Base-by-base conservation (phyloP, 2,113 vertebrate genomes). In the Carollia perspicillata region DNA sequence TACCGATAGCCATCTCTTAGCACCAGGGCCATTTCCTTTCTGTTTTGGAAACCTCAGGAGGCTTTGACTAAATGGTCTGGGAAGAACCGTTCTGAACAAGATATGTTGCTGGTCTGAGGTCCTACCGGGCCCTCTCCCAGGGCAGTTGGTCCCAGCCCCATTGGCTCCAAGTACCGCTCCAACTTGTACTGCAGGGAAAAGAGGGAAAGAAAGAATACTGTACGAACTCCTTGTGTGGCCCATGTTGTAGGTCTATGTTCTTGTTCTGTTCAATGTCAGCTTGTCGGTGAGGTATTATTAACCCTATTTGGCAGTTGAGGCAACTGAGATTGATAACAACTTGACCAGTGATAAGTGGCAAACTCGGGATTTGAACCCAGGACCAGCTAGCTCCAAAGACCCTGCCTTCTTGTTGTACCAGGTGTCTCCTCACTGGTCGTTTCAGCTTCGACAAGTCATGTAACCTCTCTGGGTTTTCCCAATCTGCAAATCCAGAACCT, bases 1-100 rank as follows among this genome's bases (percentile, higher is more conserved):
- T 35, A 26, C 66, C 18, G 44, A 77, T 30, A 69, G 90, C 47
- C 47, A 47, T 94, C 90, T 89, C 84, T 88, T 44, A 51, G 53
- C 60, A 69, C 66, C 16, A 8, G 81, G 88, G 80, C 77, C 28
- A 20, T 78, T 88, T 97, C 90, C 66, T 88, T 49, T 92, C 44
- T 88, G 65, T 81, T 87, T 68, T 72, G 74, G 89, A 95, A 88
- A 65, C 74, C 71, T 85, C 37, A 3, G 80, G 65, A 93, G 44
- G 40, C 53, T 92, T 66, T 44, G 74, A 88, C 42, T 40, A 40
- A 93, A 44, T 42, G 22, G 53, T 65, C 75, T 1, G 2, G 53
- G 35, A 53, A 79, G 28, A 35, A 88, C 49, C 0, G 0, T 9
- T n/a, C 53, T 35, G 37, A 40, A 42, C 20, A 6, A 81, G 33